phyloP scores from a whole-genome alignment of 37 sponge, comb jelly and placozoan genomes.

The Bolinopsis microptera region DNA sequence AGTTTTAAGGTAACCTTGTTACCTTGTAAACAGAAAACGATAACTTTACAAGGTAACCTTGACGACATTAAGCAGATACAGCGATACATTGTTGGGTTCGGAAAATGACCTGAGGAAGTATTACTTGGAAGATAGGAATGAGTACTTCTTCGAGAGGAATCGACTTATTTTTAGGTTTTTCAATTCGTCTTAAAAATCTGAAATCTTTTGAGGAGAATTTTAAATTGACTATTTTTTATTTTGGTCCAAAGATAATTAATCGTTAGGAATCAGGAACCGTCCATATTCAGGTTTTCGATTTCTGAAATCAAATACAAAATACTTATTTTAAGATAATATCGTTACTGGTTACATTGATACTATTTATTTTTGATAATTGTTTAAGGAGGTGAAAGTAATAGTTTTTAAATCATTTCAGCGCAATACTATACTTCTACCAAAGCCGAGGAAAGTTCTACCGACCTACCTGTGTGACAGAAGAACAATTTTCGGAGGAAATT shows the following conservation, averaged over 20 bases:
- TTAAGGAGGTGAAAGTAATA: no score
- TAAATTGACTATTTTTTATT: no score
- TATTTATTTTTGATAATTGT: no score
- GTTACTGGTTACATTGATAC: no score
- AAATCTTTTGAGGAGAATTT: no score
- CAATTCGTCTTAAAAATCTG: no score
- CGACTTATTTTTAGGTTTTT: conserved; percentile 54
- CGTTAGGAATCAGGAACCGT: no score
- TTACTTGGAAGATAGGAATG: conserved; percentile 17
- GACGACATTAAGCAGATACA: background rate
- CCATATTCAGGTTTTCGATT: background rate
- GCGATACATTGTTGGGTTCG: conserved; percentile 32
- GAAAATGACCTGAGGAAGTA: background rate
- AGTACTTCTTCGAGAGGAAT: conserved; percentile 54
- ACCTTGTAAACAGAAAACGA: no score
- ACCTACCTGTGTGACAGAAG: conserved; percentile 50
- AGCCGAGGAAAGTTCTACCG: conserved; percentile 58
- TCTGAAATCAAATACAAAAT: no score
- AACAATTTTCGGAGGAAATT: conserved; percentile 52
- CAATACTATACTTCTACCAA: conserved; percentile 58
- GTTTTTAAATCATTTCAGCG: background rate
- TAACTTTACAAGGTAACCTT: background rate
- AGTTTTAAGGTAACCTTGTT: no score
- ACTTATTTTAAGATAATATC: no score
- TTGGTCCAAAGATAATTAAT: no score